A percentile compares a stretch with the other conserved stretches of the same genome.
phyloP scores from a whole-genome alignment of 2,797 vertebrate species.

The Sitta carolinensis region DNA sequence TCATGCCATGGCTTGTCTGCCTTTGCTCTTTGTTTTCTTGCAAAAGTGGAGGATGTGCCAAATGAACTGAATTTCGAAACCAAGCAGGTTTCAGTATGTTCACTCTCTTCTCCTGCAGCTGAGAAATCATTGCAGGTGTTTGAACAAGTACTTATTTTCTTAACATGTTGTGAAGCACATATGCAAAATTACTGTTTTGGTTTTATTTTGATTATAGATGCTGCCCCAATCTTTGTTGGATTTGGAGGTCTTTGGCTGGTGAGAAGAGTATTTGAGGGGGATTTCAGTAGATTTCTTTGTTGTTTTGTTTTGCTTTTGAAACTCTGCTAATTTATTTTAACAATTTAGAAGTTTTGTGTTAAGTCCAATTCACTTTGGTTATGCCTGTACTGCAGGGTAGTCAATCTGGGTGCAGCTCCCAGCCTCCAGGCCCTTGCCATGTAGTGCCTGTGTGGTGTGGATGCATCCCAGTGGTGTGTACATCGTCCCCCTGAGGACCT shows the following conservation, averaged over 20 bases:
- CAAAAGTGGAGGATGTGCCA: conserved; percentile 14
- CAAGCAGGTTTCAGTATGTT: conserved; percentile 10
- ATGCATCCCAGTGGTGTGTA: neutral
- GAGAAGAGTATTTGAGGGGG: neutral
- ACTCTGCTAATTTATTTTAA: neutral
- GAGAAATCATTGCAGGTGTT: neutral
- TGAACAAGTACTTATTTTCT: conserved; percentile 4
- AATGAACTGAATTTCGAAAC: conserved; percentile 13
- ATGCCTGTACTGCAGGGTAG: neutral
- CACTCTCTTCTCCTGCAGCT: neutral
- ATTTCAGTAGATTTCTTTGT: neutral
- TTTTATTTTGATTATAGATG: neutral
- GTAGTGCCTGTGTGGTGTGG: fast-evolving
- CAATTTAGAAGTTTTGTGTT: neutral
- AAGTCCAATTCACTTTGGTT: neutral
- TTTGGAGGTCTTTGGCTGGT: neutral
- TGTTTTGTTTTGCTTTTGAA: neutral
- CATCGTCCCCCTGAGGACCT: neutral
- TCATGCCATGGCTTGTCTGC: neutral
- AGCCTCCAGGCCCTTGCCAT: neutral
- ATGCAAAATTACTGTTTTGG: neutral
- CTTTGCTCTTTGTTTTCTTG: neutral
- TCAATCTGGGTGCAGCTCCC: neutral
- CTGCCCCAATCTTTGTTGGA: neutral
- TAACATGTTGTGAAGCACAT: neutral